These are phyloP conservation scores for Anas platyrhynchos DNA, from an alignment of 2,113 vertebrate species.

Conservation along the genomic window DNA sequence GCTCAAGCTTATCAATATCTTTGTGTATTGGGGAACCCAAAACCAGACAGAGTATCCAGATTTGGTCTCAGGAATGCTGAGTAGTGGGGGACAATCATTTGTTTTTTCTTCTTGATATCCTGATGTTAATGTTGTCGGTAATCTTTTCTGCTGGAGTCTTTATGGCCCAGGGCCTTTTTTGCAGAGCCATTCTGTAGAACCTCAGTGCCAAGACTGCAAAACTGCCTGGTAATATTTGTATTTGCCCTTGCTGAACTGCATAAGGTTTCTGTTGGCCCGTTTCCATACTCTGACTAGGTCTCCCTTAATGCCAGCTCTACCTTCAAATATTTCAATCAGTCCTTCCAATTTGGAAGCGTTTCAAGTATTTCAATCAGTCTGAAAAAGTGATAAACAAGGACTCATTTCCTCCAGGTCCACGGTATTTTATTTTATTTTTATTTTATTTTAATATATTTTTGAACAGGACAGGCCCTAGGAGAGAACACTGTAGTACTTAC, in stretches of 20 bases:
- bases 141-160: not conserved
- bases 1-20: not conserved
- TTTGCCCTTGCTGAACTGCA: not conserved
- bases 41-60: not conserved
- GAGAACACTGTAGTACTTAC: fast-evolving
- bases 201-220: not conserved
- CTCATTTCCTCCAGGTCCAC: not conserved
- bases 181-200: not conserved
- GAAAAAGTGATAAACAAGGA: not conserved
- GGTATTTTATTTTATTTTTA: not conserved
- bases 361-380: not conserved
- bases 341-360: not conserved
- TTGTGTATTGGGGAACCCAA: not conserved
- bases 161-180: not conserved
- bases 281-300: not conserved
- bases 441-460: no score
- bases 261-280: not conserved
- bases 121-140: not conserved
- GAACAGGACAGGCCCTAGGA: not conserved
- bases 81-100: not conserved
- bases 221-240: not conserved
- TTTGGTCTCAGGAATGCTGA: not conserved
- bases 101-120: not conserved
- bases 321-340: fast-evolving
- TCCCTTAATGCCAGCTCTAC: not conserved